Base-by-base conservation (phyloP, 2,888 invertebrate genomes). In the Platerodrilus igneus region DNA sequence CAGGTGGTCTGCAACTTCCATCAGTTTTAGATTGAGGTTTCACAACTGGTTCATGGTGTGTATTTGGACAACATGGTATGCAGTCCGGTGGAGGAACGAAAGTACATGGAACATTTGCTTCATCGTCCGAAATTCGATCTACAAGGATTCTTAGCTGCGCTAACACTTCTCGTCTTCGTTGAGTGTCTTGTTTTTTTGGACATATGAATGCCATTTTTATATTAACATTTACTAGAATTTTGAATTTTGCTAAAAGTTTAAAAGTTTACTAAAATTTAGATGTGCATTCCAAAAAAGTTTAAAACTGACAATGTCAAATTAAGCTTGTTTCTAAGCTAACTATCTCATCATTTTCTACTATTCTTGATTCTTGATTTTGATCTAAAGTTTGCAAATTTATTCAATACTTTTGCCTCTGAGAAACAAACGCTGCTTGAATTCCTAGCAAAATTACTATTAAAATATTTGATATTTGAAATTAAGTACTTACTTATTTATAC, bases 141-240 rank as follows among this genome's bases (percentile, higher is more conserved):
- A 35, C 31, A 5, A 36, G 10, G 10, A 6, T 21, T 18, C 32
- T 31, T 10, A 41, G 9, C 13, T 41, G 19, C 8, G 20, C 20
- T 6, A 41, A 4, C 3, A 35, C 14, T 2, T 35, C 40, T 23
- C 21, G 10, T 30, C 35, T 28, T 19, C 27, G 23, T 16, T 30
- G 14, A 8, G 15, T 14, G 8, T 36, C 20, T 30, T 18, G 30
- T 27, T 23, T 28, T 16, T 16, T 29, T 29, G 59, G 57, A 26
- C 60, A 62, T 5, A 59, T 52, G 38, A 59, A 58, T 9, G 48
- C 57, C 59, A 59, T 61, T 44, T 43, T 46, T 13, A 19, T 18
- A 16, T 15, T 6, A 8, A 15, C 6, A 29, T 29, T 29, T 29
- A 28, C 17, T 28, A 10, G 18, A 28, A 28, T 28, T 28, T 28